Percentiles rank a stretch among this genome's conserved stretches.
These are phyloP conservation scores for Theodoxus fluviatilis DNA, from an alignment of 2,888 invertebrate genomes.

Conservation along the genomic window DNA sequence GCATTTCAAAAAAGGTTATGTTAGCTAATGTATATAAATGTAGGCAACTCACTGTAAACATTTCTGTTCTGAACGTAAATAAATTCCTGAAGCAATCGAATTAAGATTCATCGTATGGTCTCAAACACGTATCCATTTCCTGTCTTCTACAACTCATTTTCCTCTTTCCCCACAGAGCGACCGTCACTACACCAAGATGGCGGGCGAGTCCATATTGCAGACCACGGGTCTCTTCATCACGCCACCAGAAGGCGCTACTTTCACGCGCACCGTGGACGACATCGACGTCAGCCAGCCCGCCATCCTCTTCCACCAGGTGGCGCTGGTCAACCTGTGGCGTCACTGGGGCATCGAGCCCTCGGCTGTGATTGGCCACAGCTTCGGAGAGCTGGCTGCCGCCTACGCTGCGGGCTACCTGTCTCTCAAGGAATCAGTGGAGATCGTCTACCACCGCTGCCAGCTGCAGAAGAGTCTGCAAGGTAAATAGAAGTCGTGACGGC, in stretches of 20 bases:
- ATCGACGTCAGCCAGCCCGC: slow-evolving; percentile 24
- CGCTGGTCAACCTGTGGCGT: slow-evolving; percentile 22
- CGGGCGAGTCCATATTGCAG: slow-evolving; percentile 29
- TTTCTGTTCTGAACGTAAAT: too few species aligned
- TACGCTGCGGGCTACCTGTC: slow-evolving; percentile 9
- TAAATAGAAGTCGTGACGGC: too few species aligned
- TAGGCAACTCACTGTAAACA: too few species aligned
- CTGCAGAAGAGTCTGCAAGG: slow-evolving; percentile 26
- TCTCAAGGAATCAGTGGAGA: slow-evolving; percentile 13
- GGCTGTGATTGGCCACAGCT: slow-evolving; percentile 29
- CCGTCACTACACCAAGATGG: slow-evolving; percentile 23
- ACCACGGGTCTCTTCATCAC: slow-evolving; percentile 22
- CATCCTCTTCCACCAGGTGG: slow-evolving; percentile 25
- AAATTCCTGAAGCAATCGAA: too few species aligned
- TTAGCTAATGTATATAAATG: too few species aligned
- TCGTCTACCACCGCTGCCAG: slow-evolving; percentile 23
- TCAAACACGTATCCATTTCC: too few species aligned
- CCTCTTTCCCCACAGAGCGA: too few species aligned
- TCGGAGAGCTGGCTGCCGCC: slow-evolving; percentile 30
- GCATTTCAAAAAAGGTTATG: too few species aligned
- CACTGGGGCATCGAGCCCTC: slow-evolving; percentile 27
- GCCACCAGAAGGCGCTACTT: neutral
- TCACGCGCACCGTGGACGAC: slow-evolving; percentile 8
- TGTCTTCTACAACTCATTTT: too few species aligned
- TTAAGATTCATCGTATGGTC: too few species aligned